These are phyloP conservation scores for Hippopotamyrus pictus DNA, from an alignment of 2,797 vertebrate species.

Conservation along the genomic window DNA sequence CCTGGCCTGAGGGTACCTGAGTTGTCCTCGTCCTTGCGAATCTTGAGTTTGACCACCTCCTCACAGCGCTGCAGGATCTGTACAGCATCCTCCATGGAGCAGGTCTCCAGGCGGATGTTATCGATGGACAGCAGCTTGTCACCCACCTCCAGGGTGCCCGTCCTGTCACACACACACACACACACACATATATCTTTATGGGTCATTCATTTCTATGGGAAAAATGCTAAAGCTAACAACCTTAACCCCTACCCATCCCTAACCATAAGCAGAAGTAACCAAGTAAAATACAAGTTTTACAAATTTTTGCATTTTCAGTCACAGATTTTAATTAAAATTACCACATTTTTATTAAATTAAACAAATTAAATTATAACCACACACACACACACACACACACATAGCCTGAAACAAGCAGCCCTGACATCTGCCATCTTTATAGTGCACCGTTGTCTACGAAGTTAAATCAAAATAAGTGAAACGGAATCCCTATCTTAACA, in stretches of 20 bases:
- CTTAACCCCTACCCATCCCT: too few relatives aligned
- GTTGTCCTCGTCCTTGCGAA: conserved; percentile 97
- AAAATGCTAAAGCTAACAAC: too few relatives aligned
- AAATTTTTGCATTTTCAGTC: too few relatives aligned
- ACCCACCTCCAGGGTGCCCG: conserved; percentile 89
- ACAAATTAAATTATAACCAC: too few relatives aligned
- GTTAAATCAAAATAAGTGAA: not conserved
- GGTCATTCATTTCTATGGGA: not conserved
- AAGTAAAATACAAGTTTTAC: too few relatives aligned
- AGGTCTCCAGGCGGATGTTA: conserved; percentile 91
- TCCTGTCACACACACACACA: conserved; percentile 57
- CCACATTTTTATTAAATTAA: too few relatives aligned
- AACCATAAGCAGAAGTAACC: too few relatives aligned
- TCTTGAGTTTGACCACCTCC: conserved; percentile 95
- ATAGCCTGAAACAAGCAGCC: not conserved
- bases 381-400: conserved; percentile 8
- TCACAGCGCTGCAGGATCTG: conserved; percentile 96
- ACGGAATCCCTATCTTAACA: not conserved
- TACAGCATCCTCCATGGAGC: conserved; percentile 97
- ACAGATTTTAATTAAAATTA: too few relatives aligned
- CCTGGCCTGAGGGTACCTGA: conserved; percentile 64
- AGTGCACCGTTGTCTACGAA: not conserved
- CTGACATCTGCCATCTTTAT: not conserved
- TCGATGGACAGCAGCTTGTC: conserved; percentile 95
- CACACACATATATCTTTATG: not conserved